A percentile compares a stretch with the other conserved stretches of the same genome.
phyloP scores from a whole-genome alignment of 2,113 vertebrate genomes.

The Odontophorus gujanensis region DNA sequence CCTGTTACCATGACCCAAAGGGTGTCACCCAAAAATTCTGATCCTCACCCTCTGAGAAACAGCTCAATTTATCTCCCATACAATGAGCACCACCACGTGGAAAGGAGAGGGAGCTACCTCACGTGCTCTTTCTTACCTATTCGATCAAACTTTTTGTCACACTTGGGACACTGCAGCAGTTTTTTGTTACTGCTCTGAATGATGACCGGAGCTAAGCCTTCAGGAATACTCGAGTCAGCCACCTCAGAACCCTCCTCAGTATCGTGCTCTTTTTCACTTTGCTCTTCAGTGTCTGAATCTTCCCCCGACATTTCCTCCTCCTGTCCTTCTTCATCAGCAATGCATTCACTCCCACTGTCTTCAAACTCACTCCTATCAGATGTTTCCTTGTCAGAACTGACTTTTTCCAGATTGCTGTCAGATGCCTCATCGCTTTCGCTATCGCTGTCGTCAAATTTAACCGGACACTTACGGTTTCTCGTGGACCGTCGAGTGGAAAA shows the following conservation, averaged over 20 bases:
- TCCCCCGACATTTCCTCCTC: slow-evolving; percentile 76
- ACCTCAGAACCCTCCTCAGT: slow-evolving; percentile 73
- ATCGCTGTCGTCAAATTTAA: slow-evolving; percentile 82
- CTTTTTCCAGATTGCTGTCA: slow-evolving; percentile 69
- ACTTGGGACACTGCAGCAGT: slow-evolving; percentile 92
- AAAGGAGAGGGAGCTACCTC: background rate
- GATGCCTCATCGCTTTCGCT: slow-evolving; percentile 70
- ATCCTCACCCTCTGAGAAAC: background rate
- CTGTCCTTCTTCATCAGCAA: slow-evolving; percentile 67
- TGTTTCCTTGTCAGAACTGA: slow-evolving; percentile 70
- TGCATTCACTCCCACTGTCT: slow-evolving; percentile 78
- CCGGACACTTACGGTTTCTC: slow-evolving; percentile 84
- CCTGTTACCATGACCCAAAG: background rate
- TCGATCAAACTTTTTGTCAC: slow-evolving; percentile 96
- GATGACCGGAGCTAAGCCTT: slow-evolving; percentile 88
- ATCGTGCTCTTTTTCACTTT: slow-evolving; percentile 73
- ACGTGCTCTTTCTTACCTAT: slow-evolving; percentile 83
- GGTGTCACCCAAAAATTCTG: background rate
- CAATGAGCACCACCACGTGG: background rate
- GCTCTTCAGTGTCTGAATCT: slow-evolving; percentile 72
- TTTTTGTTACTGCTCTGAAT: slow-evolving; percentile 89
- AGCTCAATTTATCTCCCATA: background rate
- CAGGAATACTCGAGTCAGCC: slow-evolving; percentile 79
- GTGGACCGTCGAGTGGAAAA: slow-evolving; percentile 82
- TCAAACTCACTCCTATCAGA: slow-evolving; percentile 71